Evolutionary conservation across 2,113 vertebrate genomes (phyloP), one percentile per base, ranked within the genome.

Genomic region (Pimephales promelas): DNA sequence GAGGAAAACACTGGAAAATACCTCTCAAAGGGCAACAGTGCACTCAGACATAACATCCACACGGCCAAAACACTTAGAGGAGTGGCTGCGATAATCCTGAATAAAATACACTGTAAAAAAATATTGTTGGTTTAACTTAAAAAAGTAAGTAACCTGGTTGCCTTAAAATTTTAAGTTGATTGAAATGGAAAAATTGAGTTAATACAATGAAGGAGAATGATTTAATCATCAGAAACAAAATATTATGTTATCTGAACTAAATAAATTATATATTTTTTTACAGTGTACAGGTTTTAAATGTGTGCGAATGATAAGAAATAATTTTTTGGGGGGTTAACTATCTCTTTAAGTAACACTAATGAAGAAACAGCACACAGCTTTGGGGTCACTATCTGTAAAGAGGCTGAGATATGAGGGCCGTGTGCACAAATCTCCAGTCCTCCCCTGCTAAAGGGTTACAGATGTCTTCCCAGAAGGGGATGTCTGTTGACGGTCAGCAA

Each of bases 401-500:
- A 43, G 36, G 43, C 57, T 61, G 47, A 47, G 83, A 82, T 74
- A 73, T 57, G 43, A 81, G 66, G 81, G 64, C 43, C 64, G 36
- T 84, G 78, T 78, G 86, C 76, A 20, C 13, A 70, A 76, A 79
- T 61, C 80, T 82, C 73, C 79, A 45, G 61, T 78, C 71, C 66
- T 80, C 80, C 64, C 68, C 45, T 71, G 34, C 72, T 86, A 75
- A 89, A 70, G 84, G 74, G 52, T 86, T 86, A 79, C 87, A 90
- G 88, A 87, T 84, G 87, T 84, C 86, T 89, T 88, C 87, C 87
- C 64, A 83, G 81, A 88, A 87, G 52, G 79, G 76, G 83, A 24
- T n/a, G 73, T 87, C 83, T 86, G 84, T 79, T 85, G 78, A 87
- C 86, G 83, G 86, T 90, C 89, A 82, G 68, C 56, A 56, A 45